Conservation (phyloP, 2,888 invertebrate species). For the Neoascia interrupta region DNA sequence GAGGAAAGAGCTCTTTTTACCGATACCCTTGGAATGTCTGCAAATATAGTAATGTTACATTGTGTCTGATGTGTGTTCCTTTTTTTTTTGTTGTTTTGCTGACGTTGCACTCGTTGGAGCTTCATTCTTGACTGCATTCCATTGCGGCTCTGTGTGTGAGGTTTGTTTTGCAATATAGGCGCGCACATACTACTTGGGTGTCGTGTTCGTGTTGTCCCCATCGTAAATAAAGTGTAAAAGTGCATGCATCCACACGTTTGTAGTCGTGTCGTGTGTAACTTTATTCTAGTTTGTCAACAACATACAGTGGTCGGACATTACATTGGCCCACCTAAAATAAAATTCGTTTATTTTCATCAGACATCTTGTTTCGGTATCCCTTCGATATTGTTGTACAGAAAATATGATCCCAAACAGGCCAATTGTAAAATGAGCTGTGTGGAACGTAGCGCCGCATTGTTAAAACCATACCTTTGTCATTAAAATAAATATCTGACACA, state of each 20-base stretch:
- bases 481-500: no score
- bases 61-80: slow-evolving; percentile 46
- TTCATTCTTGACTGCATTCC: slow-evolving; percentile 64
- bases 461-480: no score
- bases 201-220: no score
- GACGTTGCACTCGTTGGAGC: slow-evolving; percentile 48
- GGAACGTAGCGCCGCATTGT: no score
- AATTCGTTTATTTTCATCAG: no score
- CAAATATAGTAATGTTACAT: slow-evolving; percentile 41
- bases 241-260: neutral
- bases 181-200: slow-evolving; percentile 47
- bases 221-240: slow-evolving; percentile 5
- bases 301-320: slow-evolving; percentile 7
- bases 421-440: no score
- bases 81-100: no score
- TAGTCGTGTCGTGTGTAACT: no score
- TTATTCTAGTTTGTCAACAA: slow-evolving; percentile 48
- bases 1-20: neutral
- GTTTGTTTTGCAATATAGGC: slow-evolving; percentile 58
- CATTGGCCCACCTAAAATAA: slow-evolving; percentile 5
- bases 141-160: slow-evolving; percentile 38
- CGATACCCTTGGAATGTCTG: slow-evolving; percentile 24
- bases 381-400: no score
- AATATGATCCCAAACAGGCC: no score
- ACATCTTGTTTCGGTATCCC: no score